These are phyloP conservation scores for Oreortyx pictus DNA, from an alignment of 2,797 vertebrate genomes.

Conservation along the genomic window DNA sequence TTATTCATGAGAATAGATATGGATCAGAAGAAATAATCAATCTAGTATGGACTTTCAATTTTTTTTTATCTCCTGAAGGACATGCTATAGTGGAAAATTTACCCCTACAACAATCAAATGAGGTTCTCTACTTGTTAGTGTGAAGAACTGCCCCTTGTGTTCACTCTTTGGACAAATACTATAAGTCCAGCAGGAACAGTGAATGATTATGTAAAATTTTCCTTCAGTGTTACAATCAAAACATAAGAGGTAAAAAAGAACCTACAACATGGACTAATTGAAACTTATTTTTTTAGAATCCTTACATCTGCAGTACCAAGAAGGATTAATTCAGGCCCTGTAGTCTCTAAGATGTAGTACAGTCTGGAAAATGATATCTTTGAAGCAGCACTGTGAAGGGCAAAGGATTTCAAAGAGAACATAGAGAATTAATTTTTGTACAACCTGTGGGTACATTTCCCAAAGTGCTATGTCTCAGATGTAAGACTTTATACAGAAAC, in stretches of 20 bases:
- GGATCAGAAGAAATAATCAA: neutral
- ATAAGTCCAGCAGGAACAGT: neutral
- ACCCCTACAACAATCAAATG: neutral
- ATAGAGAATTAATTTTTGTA: neutral
- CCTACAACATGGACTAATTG: neutral
- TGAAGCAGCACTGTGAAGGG: neutral
- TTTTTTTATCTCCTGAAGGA: neutral
- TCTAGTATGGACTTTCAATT: slow-evolving; percentile 12
- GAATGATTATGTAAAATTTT: neutral
- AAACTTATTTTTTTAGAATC: slow-evolving; percentile 3
- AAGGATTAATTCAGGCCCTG: neutral
- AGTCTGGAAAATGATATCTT: neutral
- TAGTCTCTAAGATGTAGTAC: neutral
- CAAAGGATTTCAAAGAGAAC: neutral
- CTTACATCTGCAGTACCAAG: neutral
- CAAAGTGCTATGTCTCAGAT: neutral
- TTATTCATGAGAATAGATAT: neutral
- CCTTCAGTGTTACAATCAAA: neutral
- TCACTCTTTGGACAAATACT: neutral
- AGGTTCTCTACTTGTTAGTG: neutral
- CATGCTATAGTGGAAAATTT: neutral
- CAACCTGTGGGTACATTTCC: neutral
- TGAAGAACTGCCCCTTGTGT: neutral
- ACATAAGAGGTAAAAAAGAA: neutral
- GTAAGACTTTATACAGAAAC: neutral